Evolutionary conservation across 2,888 invertebrate species (phyloP), one percentile per base, ranked within the genome.

Genomic region (Protonemura montana): DNA sequence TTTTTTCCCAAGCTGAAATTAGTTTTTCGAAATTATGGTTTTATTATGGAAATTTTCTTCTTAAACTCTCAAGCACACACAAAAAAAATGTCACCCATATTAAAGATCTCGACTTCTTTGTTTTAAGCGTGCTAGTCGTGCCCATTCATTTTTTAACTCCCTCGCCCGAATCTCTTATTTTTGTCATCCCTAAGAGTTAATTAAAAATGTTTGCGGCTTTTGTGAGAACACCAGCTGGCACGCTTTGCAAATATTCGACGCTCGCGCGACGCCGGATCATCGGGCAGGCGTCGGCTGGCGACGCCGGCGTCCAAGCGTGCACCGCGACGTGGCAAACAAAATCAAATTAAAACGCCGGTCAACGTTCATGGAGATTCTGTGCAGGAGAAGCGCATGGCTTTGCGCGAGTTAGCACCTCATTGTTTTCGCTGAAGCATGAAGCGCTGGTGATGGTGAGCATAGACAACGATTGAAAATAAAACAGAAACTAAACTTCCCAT

Each of bases 31-130:
- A 59, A 59, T 59, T 59, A 59, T 59, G 59, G 59, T 59, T 59
- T 59, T 59, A 59, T 59, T 59, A 59, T 59, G 59, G 59, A 59
- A 59, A 59, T 59, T 21, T 21, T 59, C 59, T 59, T 59, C 59
- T 59, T 59, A 59, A 59, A 59, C 59, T 59, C 59, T 59, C 59
- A 59, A 59, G 21, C 59, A 59, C 59, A 35, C 10, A 59, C 59
- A 59, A 59, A 59, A 59, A 59, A 59, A 59, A 59, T 59, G 59
- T 59, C 59, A 59, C 16, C 59, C 59, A 59, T 59, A 59, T 59
- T 59, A 59, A n/a, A 59, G 59, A 59, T 59, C 59, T 59, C 59
- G 59, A 59, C 59, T 59, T 59, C 59, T 59, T 59, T 59, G 59
- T 59, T 59, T 35, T 21, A 59, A 59, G 13, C 3, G 21, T 59